Conservation (phyloP, 2,797 vertebrate species). For the Cetoscarus ocellatus region DNA sequence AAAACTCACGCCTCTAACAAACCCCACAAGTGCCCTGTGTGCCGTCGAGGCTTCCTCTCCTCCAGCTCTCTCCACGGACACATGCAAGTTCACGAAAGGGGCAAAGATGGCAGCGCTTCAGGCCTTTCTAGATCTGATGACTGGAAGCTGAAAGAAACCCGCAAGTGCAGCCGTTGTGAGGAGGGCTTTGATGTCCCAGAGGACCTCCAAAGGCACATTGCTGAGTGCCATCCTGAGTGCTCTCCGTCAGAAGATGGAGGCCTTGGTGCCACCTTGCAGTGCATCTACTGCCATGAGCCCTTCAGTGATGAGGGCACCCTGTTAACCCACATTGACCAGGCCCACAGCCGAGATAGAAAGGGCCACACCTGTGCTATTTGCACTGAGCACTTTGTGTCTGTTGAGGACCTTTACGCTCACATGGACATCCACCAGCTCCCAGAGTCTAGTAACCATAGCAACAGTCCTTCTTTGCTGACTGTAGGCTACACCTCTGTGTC, state of each 20-base stretch:
- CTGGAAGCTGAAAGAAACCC: constrained; percentile 97
- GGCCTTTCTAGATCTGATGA: constrained; percentile 90
- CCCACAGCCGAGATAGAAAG: constrained; percentile 93
- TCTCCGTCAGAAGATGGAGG: constrained; percentile 93
- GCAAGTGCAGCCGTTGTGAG: constrained; percentile 98
- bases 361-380: constrained; percentile 93
- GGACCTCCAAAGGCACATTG: constrained; percentile 97
- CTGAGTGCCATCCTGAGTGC: constrained; percentile 97
- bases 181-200: constrained; percentile 98
- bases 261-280: constrained; percentile 90
- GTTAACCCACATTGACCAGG: constrained; percentile 95
- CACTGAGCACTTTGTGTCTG: constrained; percentile 94
- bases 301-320: constrained; percentile 95
- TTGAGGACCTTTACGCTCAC: constrained; percentile 97
- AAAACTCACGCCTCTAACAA: constrained; percentile 99
- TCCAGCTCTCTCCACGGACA: constrained; percentile 97
- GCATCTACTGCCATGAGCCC: constrained; percentile 97
- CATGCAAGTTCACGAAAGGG: constrained; percentile 98
- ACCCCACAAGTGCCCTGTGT: constrained; percentile 99
- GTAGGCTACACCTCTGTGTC: constrained; percentile 98
- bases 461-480: constrained; percentile 96
- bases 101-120: constrained; percentile 92
- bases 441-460: constrained; percentile 98
- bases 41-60: constrained; percentile 96
- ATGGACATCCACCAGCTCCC: constrained; percentile 98